Base-by-base conservation (phyloP, 2,888 invertebrate species). In the Pandemis heparana region DNA sequence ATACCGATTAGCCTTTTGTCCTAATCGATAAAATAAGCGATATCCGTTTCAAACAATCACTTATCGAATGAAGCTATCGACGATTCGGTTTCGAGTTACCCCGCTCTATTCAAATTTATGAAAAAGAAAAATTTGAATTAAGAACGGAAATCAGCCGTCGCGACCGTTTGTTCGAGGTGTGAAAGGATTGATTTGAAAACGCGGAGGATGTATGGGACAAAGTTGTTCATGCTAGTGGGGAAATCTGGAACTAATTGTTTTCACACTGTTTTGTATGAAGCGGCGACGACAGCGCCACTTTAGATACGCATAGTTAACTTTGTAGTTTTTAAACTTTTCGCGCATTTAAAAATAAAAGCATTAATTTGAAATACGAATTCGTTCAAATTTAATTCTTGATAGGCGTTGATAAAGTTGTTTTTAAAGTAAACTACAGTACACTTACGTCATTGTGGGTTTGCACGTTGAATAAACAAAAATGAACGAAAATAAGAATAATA, bases 91-190 rank as follows among this genome's bases (percentile, higher is more conserved):
- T 90, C 87, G 89, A 89, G 90, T 91, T 89, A 89, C 90, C 82
- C 81, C 82, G 71, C 81, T 79, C 82, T 82, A 89, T 89, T 90
- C 88, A 89, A 83, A 83, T 79, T 81, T 82, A 80, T 39, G 32
- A 85, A 90, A 89, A 88, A 85, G 88, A 88, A 89, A 87, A 87
- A 88, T 92, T 91, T 90, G 91, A 93, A 91, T 92, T 89, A 89
- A 89, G 92, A 93, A 89, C 94, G 94, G 94, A 94, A 94, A 93
- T 92, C 91, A 93, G 91, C 92, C 92, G 94, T 92, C 94, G 87
- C 84, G 86, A 82, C 81, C 86, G 87, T 89, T 92, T 91, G 92
- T 92, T 88, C 88, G 80, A 94, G 94, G 94, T 94, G 94, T 94
- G 93, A 94, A 92, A 89, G 90, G 90, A 93, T 94, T 91, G 94